phyloP scores from a whole-genome alignment of 2,797 vertebrate genomes.

The Propithecus perrieri region DNA sequence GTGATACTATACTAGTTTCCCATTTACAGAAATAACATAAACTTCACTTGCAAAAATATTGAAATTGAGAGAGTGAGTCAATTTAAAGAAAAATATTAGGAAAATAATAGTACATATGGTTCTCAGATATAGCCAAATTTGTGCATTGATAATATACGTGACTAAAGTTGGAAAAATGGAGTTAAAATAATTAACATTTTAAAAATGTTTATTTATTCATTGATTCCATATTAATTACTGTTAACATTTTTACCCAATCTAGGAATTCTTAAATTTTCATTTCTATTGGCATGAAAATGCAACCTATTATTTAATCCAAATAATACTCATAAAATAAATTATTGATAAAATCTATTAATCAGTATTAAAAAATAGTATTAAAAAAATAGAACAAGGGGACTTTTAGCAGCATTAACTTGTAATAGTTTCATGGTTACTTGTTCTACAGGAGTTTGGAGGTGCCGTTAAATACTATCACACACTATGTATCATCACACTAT shows the following conservation, averaged over 20 bases:
- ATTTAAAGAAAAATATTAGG: not conserved
- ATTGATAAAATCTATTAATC: not conserved
- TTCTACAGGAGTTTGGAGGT: not conserved
- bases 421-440: not conserved
- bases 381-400: not conserved
- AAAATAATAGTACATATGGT: not conserved
- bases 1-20: not conserved
- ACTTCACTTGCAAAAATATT: not conserved
- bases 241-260: not conserved
- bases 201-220: not conserved
- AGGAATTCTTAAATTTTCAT: not conserved
- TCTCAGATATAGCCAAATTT: not conserved
- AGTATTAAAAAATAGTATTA: not conserved
- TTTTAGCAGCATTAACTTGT: not conserved
- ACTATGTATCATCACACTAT: not conserved
- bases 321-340: not conserved
- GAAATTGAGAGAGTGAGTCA: not conserved
- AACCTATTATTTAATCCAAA: not conserved
- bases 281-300: not conserved
- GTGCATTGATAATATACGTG: not conserved
- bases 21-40: constrained; percentile 7
- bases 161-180: not conserved
- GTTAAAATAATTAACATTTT: not conserved
- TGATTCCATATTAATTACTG: not conserved
- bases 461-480: not conserved